Evolutionary conservation across 92 coral and sea anemone genomes (phyloP).

Genomic region (Epizoanthus rinbou): DNA sequence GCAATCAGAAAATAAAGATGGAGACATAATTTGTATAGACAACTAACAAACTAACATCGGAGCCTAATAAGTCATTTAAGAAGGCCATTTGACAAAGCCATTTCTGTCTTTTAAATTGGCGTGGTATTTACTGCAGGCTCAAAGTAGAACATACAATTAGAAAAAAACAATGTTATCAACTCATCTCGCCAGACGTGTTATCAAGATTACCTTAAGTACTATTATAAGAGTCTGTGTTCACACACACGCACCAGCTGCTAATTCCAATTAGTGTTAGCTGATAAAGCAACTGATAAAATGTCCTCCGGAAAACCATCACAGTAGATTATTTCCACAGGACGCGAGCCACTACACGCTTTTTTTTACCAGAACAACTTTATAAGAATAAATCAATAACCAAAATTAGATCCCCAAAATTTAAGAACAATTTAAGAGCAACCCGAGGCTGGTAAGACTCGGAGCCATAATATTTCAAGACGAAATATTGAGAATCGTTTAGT

Average conservation of each 20-base stretch:
- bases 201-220: not conserved
- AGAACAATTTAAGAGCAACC: no score
- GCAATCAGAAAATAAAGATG: not conserved
- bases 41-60: not conserved
- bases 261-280: not conserved
- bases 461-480: no score
- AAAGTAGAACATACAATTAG: constrained; percentile 14
- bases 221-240: not conserved
- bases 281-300: not conserved
- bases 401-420: no score
- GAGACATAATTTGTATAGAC: not conserved
- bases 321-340: not conserved
- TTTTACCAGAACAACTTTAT: no score
- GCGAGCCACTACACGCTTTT: no score
- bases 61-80: not conserved
- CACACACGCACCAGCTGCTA: not conserved
- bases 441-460: no score
- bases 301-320: not conserved
- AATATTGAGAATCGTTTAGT: no score
- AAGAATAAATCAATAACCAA: no score
- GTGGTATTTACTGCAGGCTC: constrained; percentile 13
- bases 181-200: constrained; percentile 2
- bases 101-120: not conserved
- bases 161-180: not conserved
- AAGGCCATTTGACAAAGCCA: not conserved